A percentile compares a stretch with the other conserved stretches of the same genome.
Conservation (phyloP, 2,113 vertebrate species). For the Callionymus lyra region DNA sequence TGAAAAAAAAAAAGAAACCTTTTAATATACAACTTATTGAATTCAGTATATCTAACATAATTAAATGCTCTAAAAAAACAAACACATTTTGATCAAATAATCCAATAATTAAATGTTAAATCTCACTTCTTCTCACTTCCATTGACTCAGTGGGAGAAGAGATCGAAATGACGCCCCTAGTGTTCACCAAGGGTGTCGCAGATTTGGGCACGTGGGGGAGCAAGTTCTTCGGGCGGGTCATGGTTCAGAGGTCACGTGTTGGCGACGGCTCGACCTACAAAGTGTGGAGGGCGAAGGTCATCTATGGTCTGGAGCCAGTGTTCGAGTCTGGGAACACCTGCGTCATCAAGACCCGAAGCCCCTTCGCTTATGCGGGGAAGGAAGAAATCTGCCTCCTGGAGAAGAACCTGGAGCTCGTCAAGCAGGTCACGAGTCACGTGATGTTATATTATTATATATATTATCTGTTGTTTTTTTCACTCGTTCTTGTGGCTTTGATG, state of each 20-base stretch:
- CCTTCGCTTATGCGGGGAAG: slow-evolving; percentile 80
- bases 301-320: slow-evolving; percentile 89
- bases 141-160: slow-evolving; percentile 98
- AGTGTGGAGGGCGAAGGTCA: slow-evolving; percentile 82
- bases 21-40: no score
- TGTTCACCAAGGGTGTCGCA: slow-evolving; percentile 87
- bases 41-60: no score
- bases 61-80: no score
- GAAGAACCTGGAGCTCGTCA: slow-evolving; percentile 81
- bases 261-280: slow-evolving; percentile 70
- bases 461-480: no score
- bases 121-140: no score
- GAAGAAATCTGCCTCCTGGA: slow-evolving; percentile 78
- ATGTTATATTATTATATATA: no score
- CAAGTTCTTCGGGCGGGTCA: slow-evolving; percentile 88
- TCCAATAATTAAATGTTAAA: no score
- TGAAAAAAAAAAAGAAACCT: no score
- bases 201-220: slow-evolving; percentile 85
- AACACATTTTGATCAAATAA: no score
- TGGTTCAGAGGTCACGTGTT: slow-evolving; percentile 73
- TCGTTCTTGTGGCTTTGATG: no score
- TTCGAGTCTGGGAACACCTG: slow-evolving; percentile 88
- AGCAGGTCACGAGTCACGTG: slow-evolving; percentile 69
- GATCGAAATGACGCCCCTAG: slow-evolving; percentile 93
- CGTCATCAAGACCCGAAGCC: slow-evolving; percentile 81